Evolutionary conservation across 2,797 vertebrate genomes (phyloP).

Genomic region (Ispidina lecontei): DNA sequence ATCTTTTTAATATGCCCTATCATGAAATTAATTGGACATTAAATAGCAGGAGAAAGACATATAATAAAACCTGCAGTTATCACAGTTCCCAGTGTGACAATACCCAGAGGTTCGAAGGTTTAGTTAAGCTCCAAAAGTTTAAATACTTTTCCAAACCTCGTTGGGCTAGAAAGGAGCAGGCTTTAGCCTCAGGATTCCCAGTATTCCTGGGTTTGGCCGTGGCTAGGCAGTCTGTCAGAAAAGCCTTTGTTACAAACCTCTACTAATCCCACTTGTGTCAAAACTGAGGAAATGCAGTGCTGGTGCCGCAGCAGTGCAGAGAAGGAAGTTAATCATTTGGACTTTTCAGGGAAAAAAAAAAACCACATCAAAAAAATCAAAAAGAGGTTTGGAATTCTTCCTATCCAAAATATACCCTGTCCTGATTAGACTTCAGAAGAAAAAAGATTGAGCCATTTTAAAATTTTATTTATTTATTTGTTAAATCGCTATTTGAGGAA

Average conservation of each 20-base stretch:
- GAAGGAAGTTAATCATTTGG: neutral
- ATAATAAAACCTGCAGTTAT: slow-evolving; percentile 70
- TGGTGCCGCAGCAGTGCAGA: neutral
- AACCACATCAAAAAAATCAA: neutral
- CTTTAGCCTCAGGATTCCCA: slow-evolving; percentile 59
- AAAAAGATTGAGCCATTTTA: slow-evolving; percentile 24
- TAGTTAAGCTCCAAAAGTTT: slow-evolving; percentile 74
- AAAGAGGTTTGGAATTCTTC: slow-evolving; percentile 33
- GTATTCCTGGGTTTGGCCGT: slow-evolving; percentile 46
- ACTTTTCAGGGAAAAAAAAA: neutral
- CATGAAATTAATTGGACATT: slow-evolving; percentile 75
- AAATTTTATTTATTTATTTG: neutral
- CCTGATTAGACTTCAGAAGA: slow-evolving; percentile 61
- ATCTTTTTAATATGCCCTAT: slow-evolving; percentile 69
- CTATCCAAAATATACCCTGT: slow-evolving; percentile 20
- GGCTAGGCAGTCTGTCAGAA: neutral
- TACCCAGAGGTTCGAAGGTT: slow-evolving; percentile 57
- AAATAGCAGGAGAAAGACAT: slow-evolving; percentile 70
- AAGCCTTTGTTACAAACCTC: slow-evolving; percentile 56
- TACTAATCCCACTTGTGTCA: slow-evolving; percentile 64
- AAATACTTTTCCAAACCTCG: slow-evolving; percentile 71
- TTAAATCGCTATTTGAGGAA: neutral
- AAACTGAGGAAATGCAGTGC: slow-evolving; percentile 58
- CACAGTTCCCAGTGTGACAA: slow-evolving; percentile 58
- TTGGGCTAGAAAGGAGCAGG: slow-evolving; percentile 18